A percentile compares a stretch with the other conserved stretches of the same genome.
phyloP scores from a whole-genome alignment of 2,888 invertebrate species.

The Spicauda simplicius region DNA sequence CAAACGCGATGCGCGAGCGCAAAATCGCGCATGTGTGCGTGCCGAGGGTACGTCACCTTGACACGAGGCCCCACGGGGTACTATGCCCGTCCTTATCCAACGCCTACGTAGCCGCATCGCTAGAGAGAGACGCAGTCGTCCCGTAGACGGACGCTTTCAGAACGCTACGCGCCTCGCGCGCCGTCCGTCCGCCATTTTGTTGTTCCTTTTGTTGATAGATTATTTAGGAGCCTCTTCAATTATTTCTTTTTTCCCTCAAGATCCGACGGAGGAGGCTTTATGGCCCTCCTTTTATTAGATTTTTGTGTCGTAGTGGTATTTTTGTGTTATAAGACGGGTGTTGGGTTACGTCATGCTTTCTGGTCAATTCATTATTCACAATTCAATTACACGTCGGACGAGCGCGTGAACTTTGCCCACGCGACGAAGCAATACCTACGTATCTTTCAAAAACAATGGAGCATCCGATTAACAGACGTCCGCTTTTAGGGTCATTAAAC shows the following conservation, averaged over 20 bases:
- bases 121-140: slow-evolving; percentile 59
- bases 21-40: slow-evolving; percentile 52
- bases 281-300: slow-evolving; percentile 36
- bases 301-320: slow-evolving; percentile 25
- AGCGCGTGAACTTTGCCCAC: slow-evolving; percentile 35
- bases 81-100: slow-evolving; percentile 58
- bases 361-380: slow-evolving; percentile 41
- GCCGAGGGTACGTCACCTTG: slow-evolving; percentile 79
- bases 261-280: slow-evolving; percentile 39
- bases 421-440: slow-evolving; percentile 25
- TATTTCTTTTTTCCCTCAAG: slow-evolving; percentile 40
- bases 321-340: slow-evolving; percentile 15
- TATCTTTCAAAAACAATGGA: slow-evolving; percentile 22
- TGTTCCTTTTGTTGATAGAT: slow-evolving; percentile 68
- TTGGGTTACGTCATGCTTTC: slow-evolving; percentile 38
- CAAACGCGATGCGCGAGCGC: slow-evolving; percentile 54
- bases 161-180: slow-evolving; percentile 74
- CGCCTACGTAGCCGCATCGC: slow-evolving; percentile 58
- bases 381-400: slow-evolving; percentile 36
- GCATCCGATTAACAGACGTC: background rate
- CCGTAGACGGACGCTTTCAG: slow-evolving; percentile 82
- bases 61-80: slow-evolving; percentile 77
- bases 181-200: slow-evolving; percentile 73
- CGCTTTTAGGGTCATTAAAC: slow-evolving; percentile 5
- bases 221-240: slow-evolving; percentile 53